Conservation (phyloP, 2,888 invertebrate species). For the Drosophila cognata region DNA sequence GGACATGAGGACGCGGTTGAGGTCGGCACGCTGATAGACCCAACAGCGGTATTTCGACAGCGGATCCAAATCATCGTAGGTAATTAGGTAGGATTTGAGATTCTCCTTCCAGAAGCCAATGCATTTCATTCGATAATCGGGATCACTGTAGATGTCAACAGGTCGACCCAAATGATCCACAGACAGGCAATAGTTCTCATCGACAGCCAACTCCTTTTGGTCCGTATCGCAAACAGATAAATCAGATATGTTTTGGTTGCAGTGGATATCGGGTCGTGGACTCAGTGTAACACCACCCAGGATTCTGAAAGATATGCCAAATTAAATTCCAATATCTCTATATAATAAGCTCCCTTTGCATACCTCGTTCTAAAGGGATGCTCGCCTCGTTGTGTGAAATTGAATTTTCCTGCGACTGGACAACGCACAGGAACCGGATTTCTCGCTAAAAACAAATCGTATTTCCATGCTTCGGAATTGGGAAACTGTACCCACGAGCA, state of each 20-base stretch:
- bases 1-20: conserved; percentile 93
- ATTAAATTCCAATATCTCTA: background rate
- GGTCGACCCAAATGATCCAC: conserved; percentile 98
- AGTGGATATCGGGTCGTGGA: conserved; percentile 96
- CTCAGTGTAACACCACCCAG: conserved; percentile 97
- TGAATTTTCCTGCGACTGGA: conserved; percentile 98
- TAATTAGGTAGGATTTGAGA: conserved; percentile 97
- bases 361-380: conserved; percentile 92
- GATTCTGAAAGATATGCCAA: conserved; percentile 87
- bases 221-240: conserved; percentile 98
- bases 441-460: conserved; percentile 92
- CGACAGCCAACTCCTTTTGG: conserved; percentile 96
- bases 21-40: conserved; percentile 98
- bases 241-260: conserved; percentile 97
- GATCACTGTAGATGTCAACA: conserved; percentile 97
- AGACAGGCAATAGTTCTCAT: conserved; percentile 98
- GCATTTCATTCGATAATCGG: conserved; percentile 98
- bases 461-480: conserved; percentile 93
- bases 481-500: conserved; percentile 97
- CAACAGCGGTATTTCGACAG: conserved; percentile 98
- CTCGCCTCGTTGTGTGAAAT: conserved; percentile 96
- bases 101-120: conserved; percentile 99
- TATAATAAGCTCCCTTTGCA: conserved; percentile 13
- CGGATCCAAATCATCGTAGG: conserved; percentile 97
- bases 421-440: conserved; percentile 96